Conservation (phyloP, 2,797 vertebrate species). For the Tauraco hartlaubi region DNA sequence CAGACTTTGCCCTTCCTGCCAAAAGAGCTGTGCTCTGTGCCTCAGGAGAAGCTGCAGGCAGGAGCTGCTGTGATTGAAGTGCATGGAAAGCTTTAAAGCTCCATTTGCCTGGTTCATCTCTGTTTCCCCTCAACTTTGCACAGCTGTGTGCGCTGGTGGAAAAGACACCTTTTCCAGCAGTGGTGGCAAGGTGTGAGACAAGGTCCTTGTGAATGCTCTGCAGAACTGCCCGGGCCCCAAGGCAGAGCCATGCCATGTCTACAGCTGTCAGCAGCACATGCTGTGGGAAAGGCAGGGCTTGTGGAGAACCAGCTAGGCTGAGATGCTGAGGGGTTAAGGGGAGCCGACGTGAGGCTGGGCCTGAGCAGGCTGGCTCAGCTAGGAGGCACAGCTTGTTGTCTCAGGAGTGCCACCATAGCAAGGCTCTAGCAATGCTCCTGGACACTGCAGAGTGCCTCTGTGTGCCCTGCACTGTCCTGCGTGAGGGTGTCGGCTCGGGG, state of each 20-base stretch:
- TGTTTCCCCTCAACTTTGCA: not conserved
- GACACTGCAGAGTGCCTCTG: not conserved
- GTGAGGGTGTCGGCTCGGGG: not conserved
- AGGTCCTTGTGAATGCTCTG: not conserved
- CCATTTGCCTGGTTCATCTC: not conserved
- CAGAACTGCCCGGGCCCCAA: not conserved
- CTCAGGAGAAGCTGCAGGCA: not conserved
- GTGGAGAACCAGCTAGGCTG: not conserved
- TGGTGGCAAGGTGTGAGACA: not conserved
- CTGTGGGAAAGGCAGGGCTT: not conserved
- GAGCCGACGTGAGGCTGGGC: not conserved
- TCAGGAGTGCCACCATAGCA: not conserved
- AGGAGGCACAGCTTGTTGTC: not conserved
- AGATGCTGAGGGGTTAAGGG: not conserved
- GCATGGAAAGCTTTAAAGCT: not conserved
- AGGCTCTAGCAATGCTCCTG: not conserved
- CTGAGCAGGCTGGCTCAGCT: not conserved
- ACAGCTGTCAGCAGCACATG: not conserved
- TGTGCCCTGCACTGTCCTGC: not conserved
- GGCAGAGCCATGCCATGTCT: fast-evolving
- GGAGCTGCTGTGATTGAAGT: not conserved
- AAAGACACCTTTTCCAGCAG: not conserved
- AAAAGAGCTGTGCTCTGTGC: not conserved
- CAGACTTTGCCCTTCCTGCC: not conserved
- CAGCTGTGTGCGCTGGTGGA: not conserved